Base-by-base conservation (phyloP, 2,888 invertebrate species). In the Tetheella fluctuosa region DNA sequence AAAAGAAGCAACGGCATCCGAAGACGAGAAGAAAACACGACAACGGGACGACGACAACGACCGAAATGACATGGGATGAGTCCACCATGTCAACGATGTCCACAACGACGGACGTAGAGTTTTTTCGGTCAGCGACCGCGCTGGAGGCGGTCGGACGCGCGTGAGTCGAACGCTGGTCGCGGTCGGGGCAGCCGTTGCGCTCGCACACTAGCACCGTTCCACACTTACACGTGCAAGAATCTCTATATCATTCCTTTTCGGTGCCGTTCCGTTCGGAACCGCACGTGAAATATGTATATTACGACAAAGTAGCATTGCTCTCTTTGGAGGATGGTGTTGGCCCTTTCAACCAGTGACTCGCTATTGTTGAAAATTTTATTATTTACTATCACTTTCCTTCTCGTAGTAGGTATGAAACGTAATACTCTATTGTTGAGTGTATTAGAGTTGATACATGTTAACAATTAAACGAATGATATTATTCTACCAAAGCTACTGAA, bases 81-180 rank as follows among this genome's bases (percentile, higher is more conserved):
- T 93, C 94, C 74, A 93, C 92, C 58, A 92, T 93, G 83, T 91
- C 92, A 64, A 91, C 91, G 15, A 89, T 91, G 89, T 91, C 90
- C 59, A 93, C 94, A 83, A 94, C 77, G 85, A 94, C 85, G 66
- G 91, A 86, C 83, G 89, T 86, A 66, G 94, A 93, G 93, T 94
- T 94, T 91, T 94, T 94, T 88, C 93, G 94, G 83, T 90, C 93
- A 79, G 91, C 91, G 87, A 91, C 91, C 88, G 92, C 91, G 88
- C 94, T 88, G 89, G 93, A 93, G 90, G 91, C 90, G 90, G 90
- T 86, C 90, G 89, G 85, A 73, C 93, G 90, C 85, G 90, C 90
- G 88, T 93, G 86, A 90, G 90, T 73, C 90, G 90, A 71, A 84
- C 86, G 79, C 85, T 89, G 81, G 83, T 90, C 84, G 90, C 89